Percentiles rank a stretch among this genome's conserved stretches.
Conservation (phyloP, 2,888 invertebrate species). For the Ophraella communa region DNA sequence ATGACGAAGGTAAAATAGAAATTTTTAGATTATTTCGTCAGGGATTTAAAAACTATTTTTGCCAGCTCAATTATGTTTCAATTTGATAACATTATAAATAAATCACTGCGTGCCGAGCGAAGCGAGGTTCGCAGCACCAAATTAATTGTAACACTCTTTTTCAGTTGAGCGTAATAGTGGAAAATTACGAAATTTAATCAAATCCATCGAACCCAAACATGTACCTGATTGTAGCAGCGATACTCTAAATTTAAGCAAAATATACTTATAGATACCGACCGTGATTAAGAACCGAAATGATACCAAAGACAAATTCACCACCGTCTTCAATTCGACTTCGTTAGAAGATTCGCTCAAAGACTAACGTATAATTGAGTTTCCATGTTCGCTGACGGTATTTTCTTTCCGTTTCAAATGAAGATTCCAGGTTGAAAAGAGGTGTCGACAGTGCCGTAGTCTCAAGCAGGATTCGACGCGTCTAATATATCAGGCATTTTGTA, state of each 20-base stretch:
- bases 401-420: conserved; percentile 35
- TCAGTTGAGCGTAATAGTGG: not conserved
- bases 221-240: not conserved
- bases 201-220: not conserved
- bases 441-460: not conserved
- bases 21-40: no score
- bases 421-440: conserved; percentile 28
- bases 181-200: not conserved
- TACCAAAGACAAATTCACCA: conserved; percentile 15
- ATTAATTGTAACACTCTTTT: no score
- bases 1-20: no score
- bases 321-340: conserved; percentile 3
- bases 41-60: no score
- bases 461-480: no score
- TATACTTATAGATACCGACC: not conserved
- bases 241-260: not conserved
- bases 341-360: conserved; percentile 38
- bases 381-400: conserved; percentile 40
- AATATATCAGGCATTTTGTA: not conserved
- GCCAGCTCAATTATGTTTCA: no score
- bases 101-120: no score
- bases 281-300: conserved; percentile 8
- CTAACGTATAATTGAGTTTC: conserved; percentile 46
- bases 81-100: no score
- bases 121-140: no score